A percentile compares a stretch with the other conserved stretches of the same genome.
These are phyloP conservation scores for Mus minutoides DNA, from an alignment of 2,797 vertebrate genomes.

Conservation along the genomic window DNA sequence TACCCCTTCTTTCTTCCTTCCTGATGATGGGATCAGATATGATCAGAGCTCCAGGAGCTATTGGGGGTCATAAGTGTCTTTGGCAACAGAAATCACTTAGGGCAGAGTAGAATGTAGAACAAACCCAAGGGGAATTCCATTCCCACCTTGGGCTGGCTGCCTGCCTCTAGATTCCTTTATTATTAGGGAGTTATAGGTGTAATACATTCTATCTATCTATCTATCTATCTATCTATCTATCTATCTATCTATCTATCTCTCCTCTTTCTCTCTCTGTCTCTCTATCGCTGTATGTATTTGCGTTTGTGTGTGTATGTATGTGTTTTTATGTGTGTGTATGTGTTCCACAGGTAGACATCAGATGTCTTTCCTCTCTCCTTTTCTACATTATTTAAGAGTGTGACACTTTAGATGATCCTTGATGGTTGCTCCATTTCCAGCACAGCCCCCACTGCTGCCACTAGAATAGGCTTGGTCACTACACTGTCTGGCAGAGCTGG, in stretches of 20 bases:
- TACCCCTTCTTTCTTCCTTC: background rate
- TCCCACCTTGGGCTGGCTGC: background rate
- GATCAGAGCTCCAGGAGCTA: background rate
- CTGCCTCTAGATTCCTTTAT: background rate
- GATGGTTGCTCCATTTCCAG: background rate
- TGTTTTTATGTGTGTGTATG: background rate
- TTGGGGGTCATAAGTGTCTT: background rate
- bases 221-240: background rate
- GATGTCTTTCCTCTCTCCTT: background rate
- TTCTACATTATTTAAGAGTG: background rate
- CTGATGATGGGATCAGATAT: background rate
- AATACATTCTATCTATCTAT: background rate
- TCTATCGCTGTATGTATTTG: background rate
- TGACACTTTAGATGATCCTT: background rate
- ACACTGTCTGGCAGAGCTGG: background rate
- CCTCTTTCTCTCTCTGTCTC: background rate
- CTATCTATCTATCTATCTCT: background rate
- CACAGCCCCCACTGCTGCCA: background rate
- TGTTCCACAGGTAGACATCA: background rate
- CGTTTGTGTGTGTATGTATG: background rate
- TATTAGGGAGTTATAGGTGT: background rate
- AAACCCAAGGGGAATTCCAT: background rate
- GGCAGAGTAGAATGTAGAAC: background rate
- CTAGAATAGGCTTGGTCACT: background rate
- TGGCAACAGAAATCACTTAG: background rate